Evolutionary conservation across 1,140 invertebrate species (phyloP).

Genomic region (Drosophila sproati): DNA sequence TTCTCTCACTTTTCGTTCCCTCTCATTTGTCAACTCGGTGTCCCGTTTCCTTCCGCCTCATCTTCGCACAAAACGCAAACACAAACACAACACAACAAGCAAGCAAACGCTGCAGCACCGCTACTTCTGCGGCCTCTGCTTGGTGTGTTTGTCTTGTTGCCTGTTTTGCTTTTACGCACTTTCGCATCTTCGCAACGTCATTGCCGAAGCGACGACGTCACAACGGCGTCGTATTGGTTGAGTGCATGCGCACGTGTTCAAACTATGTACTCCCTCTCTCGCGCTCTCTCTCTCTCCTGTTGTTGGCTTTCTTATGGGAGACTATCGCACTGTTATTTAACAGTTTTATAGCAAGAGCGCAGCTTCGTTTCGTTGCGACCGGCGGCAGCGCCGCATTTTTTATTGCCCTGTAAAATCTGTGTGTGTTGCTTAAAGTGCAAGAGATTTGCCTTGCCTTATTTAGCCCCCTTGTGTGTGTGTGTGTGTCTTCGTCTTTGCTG

Average conservation of each 20-base stretch:
- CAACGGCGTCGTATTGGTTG: conserved; percentile 6
- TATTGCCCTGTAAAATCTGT: conserved; percentile 48
- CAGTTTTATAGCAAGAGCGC: conserved; percentile 41
- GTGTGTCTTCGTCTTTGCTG: conserved; percentile 29
- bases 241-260: conserved; percentile 60
- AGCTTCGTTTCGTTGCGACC: conserved; percentile 20
- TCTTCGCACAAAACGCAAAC: conserved; percentile 3
- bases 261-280: conserved; percentile 18
- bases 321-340: conserved; percentile 31
- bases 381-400: conserved; percentile 27
- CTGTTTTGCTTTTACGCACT: conserved; percentile 50
- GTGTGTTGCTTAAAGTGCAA: conserved; percentile 48
- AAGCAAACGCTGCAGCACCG: conserved; percentile 15
- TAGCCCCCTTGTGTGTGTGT: conserved; percentile 23
- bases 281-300: conserved; percentile 3
- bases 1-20: not conserved
- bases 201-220: conserved; percentile 55
- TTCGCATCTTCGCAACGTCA: conserved; percentile 80
- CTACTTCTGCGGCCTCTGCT: conserved; percentile 24
- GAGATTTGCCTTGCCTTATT: conserved; percentile 31
- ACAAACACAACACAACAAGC: too few species aligned
- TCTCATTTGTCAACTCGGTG: conserved; percentile 37
- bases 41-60: conserved; percentile 69
- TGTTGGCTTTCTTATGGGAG: conserved; percentile 13
- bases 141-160: conserved; percentile 10